Evolutionary conservation across 2,113 vertebrate species (phyloP), one percentile per base, ranked within the genome.

Genomic region (Rhinoderma darwinii): DNA sequence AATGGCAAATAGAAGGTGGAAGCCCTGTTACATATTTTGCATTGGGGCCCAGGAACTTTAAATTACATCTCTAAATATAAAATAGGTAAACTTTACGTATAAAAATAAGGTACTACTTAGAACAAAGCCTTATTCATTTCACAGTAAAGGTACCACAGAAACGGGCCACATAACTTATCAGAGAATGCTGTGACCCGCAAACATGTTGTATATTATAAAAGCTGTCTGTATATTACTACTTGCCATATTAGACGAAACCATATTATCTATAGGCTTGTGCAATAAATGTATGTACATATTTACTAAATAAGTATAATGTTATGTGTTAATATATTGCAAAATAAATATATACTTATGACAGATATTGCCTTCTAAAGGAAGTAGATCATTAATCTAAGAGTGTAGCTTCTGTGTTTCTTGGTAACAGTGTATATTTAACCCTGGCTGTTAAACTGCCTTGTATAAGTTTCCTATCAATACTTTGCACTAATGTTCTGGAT

Each of bases 401-500:
- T 63, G 80, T 18, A 4, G 37, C 14, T 5, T 43, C 20, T 25
- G 41, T 44, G 39, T 68, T 82, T 44, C 80, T 32, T 30, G 59
- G 80, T 82, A 30, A 63, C 59, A 32, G 22, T 25, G 32, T 56
- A 56, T 56, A 56, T 54, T 56, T 79, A 56, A 30, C 75, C 30
- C 47, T 51, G 44, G 9, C 25, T 78, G 8, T 18, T 35, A 54
- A 17, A 78, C 47, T 9, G 47, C 43, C 0, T 12, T 50, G n/a
- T 50, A 77, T 8, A 56, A 20, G 25, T 61, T 43, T 61, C 80
- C n/a, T 82, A 82, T 82, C 35, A 37, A 59, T 44, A n/a, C n/a
- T 63, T 30, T 63, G 7, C 56, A 41, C n/a, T 32, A 47, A 27
- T 27, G 59, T 68, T 43, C 35, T 82, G 18, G 7, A 82, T 47